phyloP scores from a whole-genome alignment of 2,113 vertebrate genomes.

The Aegotheles bennettii region DNA sequence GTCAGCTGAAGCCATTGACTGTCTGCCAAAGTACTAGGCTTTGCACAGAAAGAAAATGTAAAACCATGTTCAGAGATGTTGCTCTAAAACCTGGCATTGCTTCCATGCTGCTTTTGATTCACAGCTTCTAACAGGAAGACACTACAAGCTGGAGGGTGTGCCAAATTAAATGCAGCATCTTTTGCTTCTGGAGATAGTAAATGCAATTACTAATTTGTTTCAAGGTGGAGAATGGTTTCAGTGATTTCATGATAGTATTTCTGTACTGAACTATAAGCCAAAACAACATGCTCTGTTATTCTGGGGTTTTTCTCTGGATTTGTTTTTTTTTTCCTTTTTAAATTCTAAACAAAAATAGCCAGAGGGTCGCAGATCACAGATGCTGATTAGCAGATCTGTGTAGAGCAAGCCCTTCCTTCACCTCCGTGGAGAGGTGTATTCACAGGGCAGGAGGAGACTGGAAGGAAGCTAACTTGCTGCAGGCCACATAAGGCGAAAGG shows the following conservation, averaged over 20 bases:
- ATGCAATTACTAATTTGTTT: neutral
- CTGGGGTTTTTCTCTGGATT: neutral
- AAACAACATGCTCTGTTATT: neutral
- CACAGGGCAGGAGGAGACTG: neutral
- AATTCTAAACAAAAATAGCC: neutral
- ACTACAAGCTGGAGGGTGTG: neutral
- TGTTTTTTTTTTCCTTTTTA: neutral
- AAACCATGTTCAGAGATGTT: constrained; percentile 40
- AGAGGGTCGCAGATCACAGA: neutral
- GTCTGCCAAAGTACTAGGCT: constrained; percentile 28
- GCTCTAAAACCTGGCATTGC: constrained; percentile 31
- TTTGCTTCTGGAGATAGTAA: constrained; percentile 25
- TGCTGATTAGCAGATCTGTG: neutral
- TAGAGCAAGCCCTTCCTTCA: neutral
- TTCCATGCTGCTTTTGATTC: constrained; percentile 39
- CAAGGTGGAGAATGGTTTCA: neutral
- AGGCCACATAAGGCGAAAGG: neutral
- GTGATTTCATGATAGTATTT: neutral
- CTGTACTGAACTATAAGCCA: neutral
- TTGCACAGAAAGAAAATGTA: neutral
- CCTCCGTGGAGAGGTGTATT: neutral
- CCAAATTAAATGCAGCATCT: constrained; percentile 31
- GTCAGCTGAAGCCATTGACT: constrained; percentile 51
- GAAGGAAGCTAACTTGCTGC: neutral
- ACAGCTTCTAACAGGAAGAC: constrained; percentile 20